Conservation (phyloP, 1,140 invertebrate genomes). For the Rhagoletis zephyria region DNA sequence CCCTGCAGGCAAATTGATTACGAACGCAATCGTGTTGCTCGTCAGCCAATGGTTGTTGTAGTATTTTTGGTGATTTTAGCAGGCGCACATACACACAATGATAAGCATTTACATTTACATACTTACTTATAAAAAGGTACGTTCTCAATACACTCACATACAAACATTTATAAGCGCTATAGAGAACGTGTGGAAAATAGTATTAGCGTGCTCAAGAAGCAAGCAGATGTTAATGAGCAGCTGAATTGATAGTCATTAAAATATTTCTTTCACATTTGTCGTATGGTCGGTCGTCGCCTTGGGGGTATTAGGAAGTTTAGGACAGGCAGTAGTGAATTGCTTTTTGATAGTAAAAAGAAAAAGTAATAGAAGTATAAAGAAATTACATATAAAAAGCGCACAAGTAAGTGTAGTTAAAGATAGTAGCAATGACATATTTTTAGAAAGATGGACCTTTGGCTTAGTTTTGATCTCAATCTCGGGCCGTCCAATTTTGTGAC, state of each 20-base stretch:
- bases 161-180: neutral
- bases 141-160: neutral
- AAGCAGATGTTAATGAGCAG: constrained; percentile 47
- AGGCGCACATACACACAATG: neutral
- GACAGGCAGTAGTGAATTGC: too few species aligned
- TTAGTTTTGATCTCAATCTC: too few species aligned
- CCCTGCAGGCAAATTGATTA: constrained; percentile 55
- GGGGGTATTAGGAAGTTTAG: too few species aligned
- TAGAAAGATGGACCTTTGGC: too few species aligned
- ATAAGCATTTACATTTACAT: neutral
- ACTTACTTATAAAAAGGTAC: neutral
- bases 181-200: neutral
- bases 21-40: constrained; percentile 37
- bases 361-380: too few species aligned
- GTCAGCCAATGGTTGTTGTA: neutral
- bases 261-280: constrained; percentile 13
- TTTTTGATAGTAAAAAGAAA: too few species aligned
- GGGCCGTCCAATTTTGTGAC: too few species aligned
- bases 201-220: neutral
- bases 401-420: too few species aligned
- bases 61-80: neutral
- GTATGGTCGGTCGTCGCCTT: neutral
- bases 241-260: constrained; percentile 42
- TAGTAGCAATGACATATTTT: too few species aligned
- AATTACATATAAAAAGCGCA: too few species aligned